Conservation (phyloP, 1,140 invertebrate genomes). For the Ceratoteleas bidentatus region DNA sequence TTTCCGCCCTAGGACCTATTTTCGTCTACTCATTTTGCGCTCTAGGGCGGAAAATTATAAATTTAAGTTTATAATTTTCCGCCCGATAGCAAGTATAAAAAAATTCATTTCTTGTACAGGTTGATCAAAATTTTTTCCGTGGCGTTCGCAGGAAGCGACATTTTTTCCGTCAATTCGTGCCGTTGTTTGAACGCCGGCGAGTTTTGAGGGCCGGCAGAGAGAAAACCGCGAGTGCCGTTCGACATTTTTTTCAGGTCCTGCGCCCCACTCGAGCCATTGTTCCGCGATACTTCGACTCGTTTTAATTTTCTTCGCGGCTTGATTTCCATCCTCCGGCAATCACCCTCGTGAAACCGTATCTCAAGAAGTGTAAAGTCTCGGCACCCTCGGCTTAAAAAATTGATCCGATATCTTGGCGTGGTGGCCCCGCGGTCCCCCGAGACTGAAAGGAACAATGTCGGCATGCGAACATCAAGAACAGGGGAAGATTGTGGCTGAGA, state of each 20-base stretch:
- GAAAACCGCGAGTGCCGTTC: conserved; percentile 12
- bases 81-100: too few relatives aligned
- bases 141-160: too few relatives aligned
- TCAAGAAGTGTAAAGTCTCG: conserved; percentile 81
- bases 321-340: conserved; percentile 70
- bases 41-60: too few relatives aligned
- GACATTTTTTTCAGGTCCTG: conserved; percentile 43
- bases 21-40: too few relatives aligned
- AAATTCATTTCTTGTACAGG: too few relatives aligned
- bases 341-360: conserved; percentile 67
- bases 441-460: conserved; percentile 80
- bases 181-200: too few relatives aligned
- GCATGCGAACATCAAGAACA: conserved; percentile 67
- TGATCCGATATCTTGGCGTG: conserved; percentile 77
- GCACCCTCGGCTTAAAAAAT: conserved; percentile 79
- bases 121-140: too few relatives aligned
- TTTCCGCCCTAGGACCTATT: too few relatives aligned
- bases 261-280: conserved; percentile 43
- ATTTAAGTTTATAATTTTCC: too few relatives aligned
- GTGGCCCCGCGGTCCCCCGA: conserved; percentile 78
- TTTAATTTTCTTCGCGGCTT: conserved; percentile 79
- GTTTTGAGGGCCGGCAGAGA: conserved; percentile 3
- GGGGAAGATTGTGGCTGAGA: conserved; percentile 55
- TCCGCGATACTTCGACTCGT: conserved; percentile 70
- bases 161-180: too few relatives aligned